A percentile compares a stretch with the other conserved stretches of the same genome.
These are phyloP conservation scores for Myopa testacea DNA, from an alignment of 2,888 invertebrate genomes.

Conservation along the genomic window DNA sequence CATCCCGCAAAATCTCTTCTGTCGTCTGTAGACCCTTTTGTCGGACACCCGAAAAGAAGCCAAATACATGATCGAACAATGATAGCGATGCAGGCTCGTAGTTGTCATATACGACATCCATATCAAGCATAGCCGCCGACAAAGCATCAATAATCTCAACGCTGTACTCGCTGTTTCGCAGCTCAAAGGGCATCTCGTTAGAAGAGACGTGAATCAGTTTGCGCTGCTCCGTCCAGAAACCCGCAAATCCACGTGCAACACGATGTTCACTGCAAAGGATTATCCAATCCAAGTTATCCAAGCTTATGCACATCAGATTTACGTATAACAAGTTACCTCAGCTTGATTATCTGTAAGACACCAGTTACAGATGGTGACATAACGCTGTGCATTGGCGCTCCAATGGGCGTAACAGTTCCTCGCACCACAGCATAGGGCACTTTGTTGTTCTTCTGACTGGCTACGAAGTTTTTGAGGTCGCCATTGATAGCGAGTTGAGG, in stretches of 20 bases:
- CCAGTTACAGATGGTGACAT: constrained; percentile 80
- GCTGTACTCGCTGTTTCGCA: constrained; percentile 73
- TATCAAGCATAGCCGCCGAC: constrained; percentile 77
- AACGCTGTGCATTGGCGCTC: constrained; percentile 79
- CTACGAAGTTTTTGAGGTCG: constrained; percentile 74
- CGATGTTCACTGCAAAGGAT: constrained; percentile 77
- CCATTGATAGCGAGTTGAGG: constrained; percentile 77
- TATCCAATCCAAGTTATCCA: neutral
- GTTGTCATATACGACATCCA: constrained; percentile 83
- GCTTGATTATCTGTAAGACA: constrained; percentile 82
- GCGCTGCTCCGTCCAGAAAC: constrained; percentile 87
- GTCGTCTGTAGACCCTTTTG: constrained; percentile 88
- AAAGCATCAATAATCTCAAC: constrained; percentile 83
- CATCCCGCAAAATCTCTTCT: constrained; percentile 87
- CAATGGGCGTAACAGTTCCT: constrained; percentile 81
- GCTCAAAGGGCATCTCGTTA: constrained; percentile 84
- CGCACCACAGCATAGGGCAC: constrained; percentile 81
- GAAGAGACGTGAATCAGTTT: constrained; percentile 82
- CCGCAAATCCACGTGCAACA: constrained; percentile 83
- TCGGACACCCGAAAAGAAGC: constrained; percentile 85
- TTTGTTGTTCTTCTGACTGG: constrained; percentile 74
- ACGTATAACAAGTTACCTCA: constrained; percentile 61
- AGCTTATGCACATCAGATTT: neutral
- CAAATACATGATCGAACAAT: constrained; percentile 84
- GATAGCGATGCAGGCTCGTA: constrained; percentile 83